A percentile compares a stretch with the other conserved stretches of the same genome.
Evolutionary conservation across 2,797 vertebrate genomes (phyloP).

Genomic region (Catostomus latipinnis): DNA sequence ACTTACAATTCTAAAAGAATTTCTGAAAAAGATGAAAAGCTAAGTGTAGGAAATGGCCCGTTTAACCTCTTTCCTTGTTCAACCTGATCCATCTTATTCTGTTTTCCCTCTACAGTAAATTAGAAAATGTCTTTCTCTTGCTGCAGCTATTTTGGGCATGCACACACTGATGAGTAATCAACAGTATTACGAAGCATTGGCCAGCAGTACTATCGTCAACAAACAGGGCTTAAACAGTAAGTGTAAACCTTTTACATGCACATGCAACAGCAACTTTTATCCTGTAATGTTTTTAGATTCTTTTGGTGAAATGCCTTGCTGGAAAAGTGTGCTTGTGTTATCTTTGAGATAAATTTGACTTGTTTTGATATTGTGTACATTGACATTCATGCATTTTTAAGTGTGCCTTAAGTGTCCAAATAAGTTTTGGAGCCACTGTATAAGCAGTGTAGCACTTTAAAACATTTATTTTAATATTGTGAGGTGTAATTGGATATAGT

Average conservation of each 20-base stretch:
- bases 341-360: no score
- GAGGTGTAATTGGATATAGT: background rate
- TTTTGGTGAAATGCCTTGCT: no score
- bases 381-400: background rate
- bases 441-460: background rate
- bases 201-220: conserved; percentile 96
- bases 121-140: conserved; percentile 46
- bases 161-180: conserved; percentile 99
- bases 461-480: background rate
- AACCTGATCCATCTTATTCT: background rate
- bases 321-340: no score
- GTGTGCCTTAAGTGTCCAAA: background rate
- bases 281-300: background rate
- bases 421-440: no score
- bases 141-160: conserved; percentile 96
- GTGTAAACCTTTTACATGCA: conserved; percentile 59
- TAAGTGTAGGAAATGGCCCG: background rate
- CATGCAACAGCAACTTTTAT: conserved; percentile 9
- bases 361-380: background rate
- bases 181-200: conserved; percentile 96
- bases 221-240: conserved; percentile 98
- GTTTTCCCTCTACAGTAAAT: background rate
- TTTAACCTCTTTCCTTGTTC: conserved; percentile 3
- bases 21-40: background rate
- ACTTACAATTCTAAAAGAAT: background rate